Evolutionary conservation across 53 echinoderm and acorn worm species (phyloP).

Genomic region (Paracentrotus lividus): DNA sequence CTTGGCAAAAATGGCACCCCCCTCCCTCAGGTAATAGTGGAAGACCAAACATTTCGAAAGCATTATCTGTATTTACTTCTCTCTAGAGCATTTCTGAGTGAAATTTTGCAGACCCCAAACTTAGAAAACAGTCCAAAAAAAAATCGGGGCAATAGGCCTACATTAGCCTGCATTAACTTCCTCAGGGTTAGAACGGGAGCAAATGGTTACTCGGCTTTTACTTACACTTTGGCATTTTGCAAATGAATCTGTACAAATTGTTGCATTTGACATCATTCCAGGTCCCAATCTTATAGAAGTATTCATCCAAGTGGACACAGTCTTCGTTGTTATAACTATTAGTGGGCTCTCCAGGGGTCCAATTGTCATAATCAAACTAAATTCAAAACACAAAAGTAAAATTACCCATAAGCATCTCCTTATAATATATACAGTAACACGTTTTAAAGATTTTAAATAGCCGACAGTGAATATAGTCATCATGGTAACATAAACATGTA

Average conservation of each 20-base stretch:
- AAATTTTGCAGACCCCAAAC: too few relatives aligned
- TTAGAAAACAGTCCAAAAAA: too few relatives aligned
- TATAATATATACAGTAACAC: not conserved
- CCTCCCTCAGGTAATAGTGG: too few relatives aligned
- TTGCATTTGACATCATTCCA: slow-evolving; percentile 80
- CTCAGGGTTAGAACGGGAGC: too few relatives aligned
- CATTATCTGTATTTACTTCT: too few relatives aligned
- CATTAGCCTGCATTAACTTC: too few relatives aligned
- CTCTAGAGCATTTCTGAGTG: too few relatives aligned
- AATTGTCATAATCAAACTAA: slow-evolving; percentile 75
- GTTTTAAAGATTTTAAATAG: not conserved
- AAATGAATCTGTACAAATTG: slow-evolving; percentile 64
- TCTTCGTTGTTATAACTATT: slow-evolving; percentile 65
- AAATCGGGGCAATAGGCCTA: too few relatives aligned
- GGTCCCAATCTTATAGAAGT: slow-evolving; percentile 67
- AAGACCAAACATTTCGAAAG: too few relatives aligned
- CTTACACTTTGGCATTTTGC: slow-evolving; percentile 76
- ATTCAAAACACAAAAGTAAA: too few relatives aligned
- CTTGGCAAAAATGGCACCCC: too few relatives aligned
- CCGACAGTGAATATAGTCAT: not conserved
- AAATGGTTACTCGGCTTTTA: slow-evolving; percentile 24
- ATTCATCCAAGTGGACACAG: slow-evolving; percentile 66
- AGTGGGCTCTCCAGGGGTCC: slow-evolving; percentile 79
- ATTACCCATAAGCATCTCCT: not conserved
- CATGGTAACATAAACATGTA: not conserved